A percentile compares a stretch with the other conserved stretches of the same genome.
Evolutionary conservation across 1,140 invertebrate species (phyloP).

Genomic region (Aphaenogaster ashmeadi): DNA sequence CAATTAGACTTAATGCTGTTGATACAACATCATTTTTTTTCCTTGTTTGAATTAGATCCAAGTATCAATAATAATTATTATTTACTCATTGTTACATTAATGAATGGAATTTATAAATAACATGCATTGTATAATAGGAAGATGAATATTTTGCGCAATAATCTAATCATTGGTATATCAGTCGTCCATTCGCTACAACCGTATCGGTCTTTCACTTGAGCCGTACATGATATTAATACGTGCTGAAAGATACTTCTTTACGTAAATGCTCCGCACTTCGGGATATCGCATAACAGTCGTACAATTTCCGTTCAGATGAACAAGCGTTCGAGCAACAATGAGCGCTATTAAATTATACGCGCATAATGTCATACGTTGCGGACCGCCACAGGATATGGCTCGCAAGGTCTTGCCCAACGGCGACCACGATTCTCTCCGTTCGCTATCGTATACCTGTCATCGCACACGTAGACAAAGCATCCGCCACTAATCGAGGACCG

Average conservation of each 20-base stretch:
- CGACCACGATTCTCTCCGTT: constrained; percentile 55
- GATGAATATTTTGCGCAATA: constrained; percentile 15
- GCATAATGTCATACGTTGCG: constrained; percentile 62
- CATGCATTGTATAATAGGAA: not conserved
- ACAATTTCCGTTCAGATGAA: constrained; percentile 35
- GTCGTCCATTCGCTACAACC: not conserved
- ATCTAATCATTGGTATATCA: not conserved
- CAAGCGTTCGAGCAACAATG: constrained; percentile 46
- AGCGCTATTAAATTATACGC: constrained; percentile 61
- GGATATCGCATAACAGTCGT: constrained; percentile 39
- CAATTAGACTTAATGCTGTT: no score
- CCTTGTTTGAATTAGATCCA: not conserved
- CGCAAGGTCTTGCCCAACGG: constrained; percentile 59
- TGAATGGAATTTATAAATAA: not conserved
- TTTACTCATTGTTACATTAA: not conserved
- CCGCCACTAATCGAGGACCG: constrained; percentile 62
- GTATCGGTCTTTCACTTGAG: not conserved
- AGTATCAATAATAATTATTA: not conserved
- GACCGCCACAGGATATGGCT: constrained; percentile 45
- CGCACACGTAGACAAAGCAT: constrained; percentile 62
- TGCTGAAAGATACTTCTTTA: constrained; percentile 31
- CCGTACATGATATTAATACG: not conserved
- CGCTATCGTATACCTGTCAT: constrained; percentile 62
- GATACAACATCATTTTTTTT: no score
- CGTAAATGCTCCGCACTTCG: constrained; percentile 1